Evolutionary conservation across 2,888 invertebrate genomes (phyloP), one percentile per base, ranked within the genome.

Genomic region (Fragum whitleyi): DNA sequence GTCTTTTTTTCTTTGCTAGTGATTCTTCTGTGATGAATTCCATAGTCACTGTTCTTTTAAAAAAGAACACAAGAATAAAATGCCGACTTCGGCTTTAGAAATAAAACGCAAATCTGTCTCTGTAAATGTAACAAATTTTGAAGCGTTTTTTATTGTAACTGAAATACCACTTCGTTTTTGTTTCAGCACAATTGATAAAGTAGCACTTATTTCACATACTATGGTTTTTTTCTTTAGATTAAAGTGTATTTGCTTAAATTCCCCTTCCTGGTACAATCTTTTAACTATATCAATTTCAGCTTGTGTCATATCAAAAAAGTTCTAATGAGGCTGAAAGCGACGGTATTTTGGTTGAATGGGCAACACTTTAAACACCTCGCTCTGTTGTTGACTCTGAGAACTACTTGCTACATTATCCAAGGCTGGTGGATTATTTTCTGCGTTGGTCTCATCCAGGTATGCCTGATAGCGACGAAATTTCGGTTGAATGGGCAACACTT

Each of bases 71-170:
- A 65, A 65, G 32, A 21, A 65, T 23, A 21, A 36, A 65, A 65
- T 29, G n/a, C 62, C 21, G 16, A 65, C 36, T 21, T 65, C 21
- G 19, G 36, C 32, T 32, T 32, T 28, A 65, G 32, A 65, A 29
- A 65, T 65, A 39, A 65, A 65, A 7, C 32, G 28, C 19, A 65
- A 65, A 19, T 21, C 62, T 5, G 28, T 16, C 36, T 65, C 62
- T 26, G 19, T 65, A 19, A 65, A 39, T 65, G 62, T 65, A 21
- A 65, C 36, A 32, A 36, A 65, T 65, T 65, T 65, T 32, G 62
- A 65, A 19, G 62, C 62, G 62, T 32, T 65, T 65, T 36, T 65
- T 65, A 65, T 65, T 23, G 23, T 65, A 9, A 65, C 36, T 26
- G 62, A 32, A n/a, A 65, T 65, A 19, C 36, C 62, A 19, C 32